phyloP scores from a whole-genome alignment of 2,888 invertebrate species.

The Pecten maximus region DNA sequence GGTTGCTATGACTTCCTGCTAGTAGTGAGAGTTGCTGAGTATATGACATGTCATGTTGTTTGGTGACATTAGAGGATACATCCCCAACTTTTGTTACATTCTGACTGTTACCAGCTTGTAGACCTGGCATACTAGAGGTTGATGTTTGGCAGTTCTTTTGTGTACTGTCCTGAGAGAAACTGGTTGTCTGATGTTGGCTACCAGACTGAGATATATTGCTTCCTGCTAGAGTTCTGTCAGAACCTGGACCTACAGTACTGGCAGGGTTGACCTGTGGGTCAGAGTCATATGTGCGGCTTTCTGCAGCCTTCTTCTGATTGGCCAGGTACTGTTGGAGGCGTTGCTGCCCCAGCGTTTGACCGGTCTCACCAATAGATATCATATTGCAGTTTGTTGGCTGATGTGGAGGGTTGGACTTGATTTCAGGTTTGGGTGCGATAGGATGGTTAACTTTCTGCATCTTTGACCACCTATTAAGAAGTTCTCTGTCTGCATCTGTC shows the following conservation, averaged over 20 bases:
- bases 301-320: constrained; percentile 21
- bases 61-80: neutral
- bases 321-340: constrained; percentile 38
- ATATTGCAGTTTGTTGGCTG: constrained; percentile 40
- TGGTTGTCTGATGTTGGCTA: neutral
- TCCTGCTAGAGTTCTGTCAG: neutral
- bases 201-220: neutral
- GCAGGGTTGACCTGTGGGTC: neutral
- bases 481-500: constrained; percentile 77
- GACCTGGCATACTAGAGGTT: neutral
- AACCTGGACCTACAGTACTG: neutral
- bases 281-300: neutral
- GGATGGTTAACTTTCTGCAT: constrained; percentile 76
- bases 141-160: neutral
- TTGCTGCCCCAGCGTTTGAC: constrained; percentile 15
- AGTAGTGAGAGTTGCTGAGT: neutral
- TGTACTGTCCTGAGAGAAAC: neutral
- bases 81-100: neutral
- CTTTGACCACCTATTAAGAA: constrained; percentile 79
- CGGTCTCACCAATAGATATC: constrained; percentile 37
- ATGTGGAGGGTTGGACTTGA: constrained; percentile 35
- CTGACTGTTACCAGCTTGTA: neutral
- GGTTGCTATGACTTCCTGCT: neutral
- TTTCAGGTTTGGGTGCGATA: constrained; percentile 60
- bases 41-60: neutral